Base-by-base conservation (phyloP, 2,113 vertebrate genomes). In the Narcine bancroftii region DNA sequence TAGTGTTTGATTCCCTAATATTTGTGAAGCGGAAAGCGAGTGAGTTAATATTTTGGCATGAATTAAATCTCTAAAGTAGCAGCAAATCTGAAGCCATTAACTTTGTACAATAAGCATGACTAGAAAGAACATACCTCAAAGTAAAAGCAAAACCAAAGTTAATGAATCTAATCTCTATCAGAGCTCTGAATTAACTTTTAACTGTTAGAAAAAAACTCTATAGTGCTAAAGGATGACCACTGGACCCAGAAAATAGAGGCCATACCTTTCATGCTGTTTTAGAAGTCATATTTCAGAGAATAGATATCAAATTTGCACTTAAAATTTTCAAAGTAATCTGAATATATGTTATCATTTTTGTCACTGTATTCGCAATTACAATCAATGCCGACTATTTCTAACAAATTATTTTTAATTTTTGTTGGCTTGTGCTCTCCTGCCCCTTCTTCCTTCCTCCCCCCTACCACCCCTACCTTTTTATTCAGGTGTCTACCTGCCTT, bases 31-130 rank as follows among this genome's bases (percentile, higher is more conserved):
- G 65, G 65, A 17, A 69, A 69, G 65, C 81, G 71, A 89, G 65
- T 89, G 60, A 89, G 63, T 69, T 69, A 66, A 91, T 66, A 69
- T 69, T 66, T 91, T 91, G 89, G 89, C 89, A 47, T 15, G 89
- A 91, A 42, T 60, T 33, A 69, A 91, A 47, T 91, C 89, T 47
- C 89, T 71, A 53, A 91, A 71, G 29, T 29, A 2, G 85, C 53
- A 89, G 56, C 63, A 56, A 69, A 69, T 33, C 89, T 91, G 42
- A 91, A 91, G 65, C 47, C 47, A 83, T 26, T 50, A 10, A 29
- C 77, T 81, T 50, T 47, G 42, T 81, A 81, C 77, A 81, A 15
- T 50, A 45, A 26, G 39, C 87, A 66, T 69, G n/a, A 24, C 42
- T 91, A 65, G 63, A 65, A 69, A 15, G 63, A 65, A 91, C 66